These are phyloP conservation scores for Noctua janthe DNA, from an alignment of 2,888 invertebrate genomes.

Conservation along the genomic window DNA sequence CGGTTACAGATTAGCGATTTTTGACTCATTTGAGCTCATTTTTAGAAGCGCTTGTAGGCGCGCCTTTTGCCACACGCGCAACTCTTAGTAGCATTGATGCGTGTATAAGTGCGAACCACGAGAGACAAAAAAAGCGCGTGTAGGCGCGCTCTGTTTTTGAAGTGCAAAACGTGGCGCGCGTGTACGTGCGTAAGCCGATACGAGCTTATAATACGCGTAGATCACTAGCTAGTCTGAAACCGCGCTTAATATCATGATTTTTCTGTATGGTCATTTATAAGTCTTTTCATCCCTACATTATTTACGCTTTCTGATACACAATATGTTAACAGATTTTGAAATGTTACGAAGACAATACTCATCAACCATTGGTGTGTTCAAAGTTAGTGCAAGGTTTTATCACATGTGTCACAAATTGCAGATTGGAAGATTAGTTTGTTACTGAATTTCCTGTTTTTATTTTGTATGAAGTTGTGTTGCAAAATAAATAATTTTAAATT, in stretches of 20 bases:
- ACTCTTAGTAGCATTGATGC: no score
- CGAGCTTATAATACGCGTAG: not conserved
- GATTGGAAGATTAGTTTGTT: slow-evolving; percentile 73
- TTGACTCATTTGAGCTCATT: not conserved
- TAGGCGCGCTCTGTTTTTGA: not conserved
- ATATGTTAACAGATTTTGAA: slow-evolving; percentile 79
- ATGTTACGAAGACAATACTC: slow-evolving; percentile 86
- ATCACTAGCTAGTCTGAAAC: not conserved
- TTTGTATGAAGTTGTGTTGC: not conserved
- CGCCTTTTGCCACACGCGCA: not conserved
- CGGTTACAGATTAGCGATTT: not conserved
- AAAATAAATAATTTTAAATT: not conserved
- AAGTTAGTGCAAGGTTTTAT: slow-evolving; percentile 83
- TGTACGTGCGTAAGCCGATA: not conserved
- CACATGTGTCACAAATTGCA: slow-evolving; percentile 81
- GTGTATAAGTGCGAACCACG: not conserved
- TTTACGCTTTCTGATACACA: not conserved
- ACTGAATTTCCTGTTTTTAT: slow-evolving; percentile 11
- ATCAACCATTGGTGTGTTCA: slow-evolving; percentile 84
- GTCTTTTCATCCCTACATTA: not conserved
- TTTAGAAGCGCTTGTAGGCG: not conserved
- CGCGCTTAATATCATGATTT: not conserved
- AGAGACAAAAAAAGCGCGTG: not conserved
- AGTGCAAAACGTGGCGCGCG: not conserved
- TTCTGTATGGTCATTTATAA: not conserved